Percentiles rank a stretch among this genome's conserved stretches.
These are phyloP conservation scores for Drosophila pseudotalamancana DNA, from an alignment of 2,888 invertebrate species.

Conservation along the genomic window DNA sequence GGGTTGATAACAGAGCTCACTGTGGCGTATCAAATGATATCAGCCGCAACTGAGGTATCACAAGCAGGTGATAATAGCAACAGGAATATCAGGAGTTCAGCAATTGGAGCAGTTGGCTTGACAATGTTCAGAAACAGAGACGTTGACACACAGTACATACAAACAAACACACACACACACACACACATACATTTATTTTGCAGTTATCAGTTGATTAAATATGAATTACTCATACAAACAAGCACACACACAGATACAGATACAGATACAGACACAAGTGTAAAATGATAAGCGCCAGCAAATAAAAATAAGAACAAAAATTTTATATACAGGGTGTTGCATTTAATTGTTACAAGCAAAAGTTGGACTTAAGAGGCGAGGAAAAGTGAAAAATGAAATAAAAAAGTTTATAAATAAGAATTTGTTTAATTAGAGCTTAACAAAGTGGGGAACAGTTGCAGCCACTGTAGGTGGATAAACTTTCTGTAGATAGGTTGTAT, in stretches of 20 bases:
- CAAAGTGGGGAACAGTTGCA: slow-evolving; percentile 4
- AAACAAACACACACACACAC: too few relatives aligned
- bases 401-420: neutral
- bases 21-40: slow-evolving; percentile 35
- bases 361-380: neutral
- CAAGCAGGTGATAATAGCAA: slow-evolving; percentile 72
- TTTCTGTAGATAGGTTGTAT: neutral
- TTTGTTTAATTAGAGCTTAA: slow-evolving; percentile 1
- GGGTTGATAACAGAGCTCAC: slow-evolving; percentile 43
- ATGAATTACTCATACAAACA: slow-evolving; percentile 73
- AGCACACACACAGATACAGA: slow-evolving; percentile 1
- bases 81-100: slow-evolving; percentile 73
- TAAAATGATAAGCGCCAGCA: slow-evolving; percentile 72
- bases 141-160: slow-evolving; percentile 25
- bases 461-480: neutral
- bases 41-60: slow-evolving; percentile 46
- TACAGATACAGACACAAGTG: slow-evolving; percentile 27
- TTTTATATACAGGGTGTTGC: slow-evolving; percentile 59
- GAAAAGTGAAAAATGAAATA: neutral
- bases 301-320: slow-evolving; percentile 34
- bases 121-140: slow-evolving; percentile 26
- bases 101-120: slow-evolving; percentile 53
- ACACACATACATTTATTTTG: slow-evolving; percentile 36
- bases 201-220: slow-evolving; percentile 78
- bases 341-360: neutral